These are phyloP conservation scores for Amyelois transitella DNA, from an alignment of 1,140 invertebrate species.

Conservation along the genomic window DNA sequence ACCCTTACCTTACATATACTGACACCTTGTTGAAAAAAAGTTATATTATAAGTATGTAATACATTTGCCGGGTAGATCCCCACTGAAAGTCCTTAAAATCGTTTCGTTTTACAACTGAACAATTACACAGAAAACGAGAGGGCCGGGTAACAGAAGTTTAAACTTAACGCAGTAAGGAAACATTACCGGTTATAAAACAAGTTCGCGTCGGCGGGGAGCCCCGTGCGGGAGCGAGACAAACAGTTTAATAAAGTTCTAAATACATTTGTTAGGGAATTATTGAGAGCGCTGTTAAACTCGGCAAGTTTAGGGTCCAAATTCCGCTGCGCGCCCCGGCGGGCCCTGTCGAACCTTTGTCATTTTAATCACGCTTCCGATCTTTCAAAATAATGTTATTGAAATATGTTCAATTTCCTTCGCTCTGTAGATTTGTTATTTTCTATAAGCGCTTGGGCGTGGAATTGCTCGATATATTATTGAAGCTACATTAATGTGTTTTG, in stretches of 20 bases:
- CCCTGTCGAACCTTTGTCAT: conserved; percentile 71
- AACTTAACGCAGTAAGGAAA: conserved; percentile 28
- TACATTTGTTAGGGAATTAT: conserved; percentile 25
- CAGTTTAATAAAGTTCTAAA: conserved; percentile 50
- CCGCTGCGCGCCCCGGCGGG: conserved; percentile 26
- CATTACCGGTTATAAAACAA: conserved; percentile 23
- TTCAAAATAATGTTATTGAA: conserved; percentile 72
- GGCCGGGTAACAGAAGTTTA: conserved; percentile 19
- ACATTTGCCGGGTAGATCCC: no score
- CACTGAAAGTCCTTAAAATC: neutral
- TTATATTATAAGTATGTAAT: no score
- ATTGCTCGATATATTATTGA: neutral
- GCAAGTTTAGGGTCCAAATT: conserved; percentile 44
- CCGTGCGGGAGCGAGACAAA: conserved; percentile 31
- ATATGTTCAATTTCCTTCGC: conserved; percentile 71
- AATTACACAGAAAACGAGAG: conserved; percentile 9
- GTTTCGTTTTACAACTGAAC: conserved; percentile 8
- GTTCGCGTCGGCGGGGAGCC: conserved; percentile 17
- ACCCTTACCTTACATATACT: no score
- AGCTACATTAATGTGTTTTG: neutral
- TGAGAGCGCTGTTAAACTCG: conserved; percentile 20
- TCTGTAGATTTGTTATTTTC: conserved; percentile 52
- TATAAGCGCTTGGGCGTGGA: conserved; percentile 19
- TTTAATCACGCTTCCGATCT: conserved; percentile 71
- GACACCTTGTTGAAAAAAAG: no score